phyloP scores from a whole-genome alignment of 2,888 invertebrate genomes.

The Lissonota sp. region DNA sequence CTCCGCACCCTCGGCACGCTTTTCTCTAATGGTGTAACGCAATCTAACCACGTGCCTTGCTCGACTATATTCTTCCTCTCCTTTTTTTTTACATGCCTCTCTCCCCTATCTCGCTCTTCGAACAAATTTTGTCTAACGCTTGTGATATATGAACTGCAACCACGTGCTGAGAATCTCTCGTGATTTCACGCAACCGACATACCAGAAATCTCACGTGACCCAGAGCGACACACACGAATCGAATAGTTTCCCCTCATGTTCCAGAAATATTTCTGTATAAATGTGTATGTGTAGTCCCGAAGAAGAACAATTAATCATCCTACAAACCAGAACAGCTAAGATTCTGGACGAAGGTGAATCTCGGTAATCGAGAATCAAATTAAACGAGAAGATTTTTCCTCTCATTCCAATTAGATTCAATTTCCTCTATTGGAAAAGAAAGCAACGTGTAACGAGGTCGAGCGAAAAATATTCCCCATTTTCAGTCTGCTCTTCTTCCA shows the following conservation, averaged over 20 bases:
- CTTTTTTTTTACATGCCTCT: conserved; percentile 25
- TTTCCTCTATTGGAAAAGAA: neutral
- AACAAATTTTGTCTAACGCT: conserved; percentile 41
- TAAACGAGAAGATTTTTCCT: neutral
- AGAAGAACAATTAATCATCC: conserved; percentile 34
- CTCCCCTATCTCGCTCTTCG: conserved; percentile 32
- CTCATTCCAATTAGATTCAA: conserved; percentile 12
- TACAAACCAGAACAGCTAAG: neutral
- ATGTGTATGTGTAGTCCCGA: neutral
- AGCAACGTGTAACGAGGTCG: neutral
- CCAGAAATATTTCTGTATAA: neutral
- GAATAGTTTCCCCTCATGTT: conserved; percentile 65
- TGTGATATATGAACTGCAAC: conserved; percentile 71
- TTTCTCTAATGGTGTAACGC: conserved; percentile 56
- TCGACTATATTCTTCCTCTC: conserved; percentile 35
- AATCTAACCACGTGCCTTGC: conserved; percentile 28
- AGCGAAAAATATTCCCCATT: conserved; percentile 8
- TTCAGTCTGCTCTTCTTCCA: neutral
- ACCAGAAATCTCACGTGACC: conserved; percentile 31
- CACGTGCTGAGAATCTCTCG: conserved; percentile 36
- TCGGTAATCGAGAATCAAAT: neutral
- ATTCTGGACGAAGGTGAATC: too few relatives aligned
- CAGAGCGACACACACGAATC: conserved; percentile 66
- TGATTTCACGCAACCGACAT: too few relatives aligned
- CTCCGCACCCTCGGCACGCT: conserved; percentile 54